A percentile compares a stretch with the other conserved stretches of the same genome.
Evolutionary conservation across 2,888 invertebrate species (phyloP).

Genomic region (Fragum fragum): DNA sequence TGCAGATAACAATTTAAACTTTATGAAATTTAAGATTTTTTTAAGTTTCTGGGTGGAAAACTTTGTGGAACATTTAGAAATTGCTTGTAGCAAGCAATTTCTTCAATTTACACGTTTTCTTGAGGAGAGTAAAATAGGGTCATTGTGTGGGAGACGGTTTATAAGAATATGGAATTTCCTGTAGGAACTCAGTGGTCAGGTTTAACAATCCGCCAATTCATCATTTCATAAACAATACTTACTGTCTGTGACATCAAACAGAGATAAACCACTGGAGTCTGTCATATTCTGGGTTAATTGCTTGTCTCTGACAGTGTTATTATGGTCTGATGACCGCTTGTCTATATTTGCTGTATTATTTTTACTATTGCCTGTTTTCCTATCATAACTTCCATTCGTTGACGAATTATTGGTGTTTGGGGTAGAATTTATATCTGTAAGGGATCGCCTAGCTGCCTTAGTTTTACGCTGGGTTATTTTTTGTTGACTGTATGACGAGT

Average conservation of each 20-base stretch:
- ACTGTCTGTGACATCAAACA: slow-evolving; percentile 19
- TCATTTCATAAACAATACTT: not conserved
- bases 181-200: no score
- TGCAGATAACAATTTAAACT: no score
- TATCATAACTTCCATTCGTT: slow-evolving; percentile 40
- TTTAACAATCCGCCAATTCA: no score
- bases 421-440: slow-evolving; percentile 45
- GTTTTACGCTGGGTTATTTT: slow-evolving; percentile 65
- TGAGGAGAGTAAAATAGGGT: no score
- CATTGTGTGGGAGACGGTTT: no score
- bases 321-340: slow-evolving; percentile 55
- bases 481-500: slow-evolving; percentile 63
- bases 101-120: no score
- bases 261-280: slow-evolving; percentile 49
- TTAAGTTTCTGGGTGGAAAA: no score
- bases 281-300: slow-evolving; percentile 40
- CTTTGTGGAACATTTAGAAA: no score
- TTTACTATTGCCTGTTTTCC: slow-evolving; percentile 58
- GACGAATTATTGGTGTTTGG: slow-evolving; percentile 28
- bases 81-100: no score
- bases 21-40: no score
- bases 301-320: slow-evolving; percentile 58
- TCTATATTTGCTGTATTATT: slow-evolving; percentile 41
- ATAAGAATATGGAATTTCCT: no score
- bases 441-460: slow-evolving; percentile 70